Percentiles rank a stretch among this genome's conserved stretches.
These are phyloP conservation scores for Helicolenus hilgendorfi DNA, from an alignment of 2,797 vertebrate genomes.

Conservation along the genomic window DNA sequence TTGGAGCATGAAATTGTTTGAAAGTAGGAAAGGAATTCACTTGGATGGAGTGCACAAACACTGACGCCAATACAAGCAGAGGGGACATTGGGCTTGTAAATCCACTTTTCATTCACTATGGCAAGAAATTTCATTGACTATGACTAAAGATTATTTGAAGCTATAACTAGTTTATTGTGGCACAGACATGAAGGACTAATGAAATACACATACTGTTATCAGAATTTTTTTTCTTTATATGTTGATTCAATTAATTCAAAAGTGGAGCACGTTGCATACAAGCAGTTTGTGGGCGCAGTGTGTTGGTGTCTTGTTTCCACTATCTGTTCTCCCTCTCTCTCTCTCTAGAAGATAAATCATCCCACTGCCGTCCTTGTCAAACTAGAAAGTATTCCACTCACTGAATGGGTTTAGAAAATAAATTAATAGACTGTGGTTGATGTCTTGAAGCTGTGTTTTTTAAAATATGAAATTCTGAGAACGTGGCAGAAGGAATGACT, in stretches of 20 bases:
- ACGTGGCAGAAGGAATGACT: slow-evolving; percentile 37
- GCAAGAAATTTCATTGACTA: slow-evolving; percentile 46
- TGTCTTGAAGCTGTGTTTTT: slow-evolving; percentile 46
- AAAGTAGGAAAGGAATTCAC: slow-evolving; percentile 83
- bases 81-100: slow-evolving; percentile 55
- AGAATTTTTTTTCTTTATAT: slow-evolving; percentile 25
- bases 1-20: slow-evolving; percentile 91
- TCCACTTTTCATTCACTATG: slow-evolving; percentile 40
- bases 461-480: slow-evolving; percentile 32
- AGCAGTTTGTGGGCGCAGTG: slow-evolving; percentile 34
- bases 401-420: slow-evolving; percentile 61
- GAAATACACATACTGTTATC: slow-evolving; percentile 53
- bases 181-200: slow-evolving; percentile 49
- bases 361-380: slow-evolving; percentile 50
- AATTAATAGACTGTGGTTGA: slow-evolving; percentile 47
- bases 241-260: slow-evolving; percentile 63
- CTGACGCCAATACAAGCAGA: slow-evolving; percentile 62
- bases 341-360: slow-evolving; percentile 46
- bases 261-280: slow-evolving; percentile 27
- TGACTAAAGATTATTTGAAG: slow-evolving; percentile 69
- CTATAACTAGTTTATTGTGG: slow-evolving; percentile 61
- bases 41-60: slow-evolving; percentile 75
- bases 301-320: slow-evolving; percentile 11
- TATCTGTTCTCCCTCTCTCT: slow-evolving; percentile 26
- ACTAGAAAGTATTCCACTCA: slow-evolving; percentile 44